phyloP scores from a whole-genome alignment of 2,888 invertebrate species.

The Amiota communis region DNA sequence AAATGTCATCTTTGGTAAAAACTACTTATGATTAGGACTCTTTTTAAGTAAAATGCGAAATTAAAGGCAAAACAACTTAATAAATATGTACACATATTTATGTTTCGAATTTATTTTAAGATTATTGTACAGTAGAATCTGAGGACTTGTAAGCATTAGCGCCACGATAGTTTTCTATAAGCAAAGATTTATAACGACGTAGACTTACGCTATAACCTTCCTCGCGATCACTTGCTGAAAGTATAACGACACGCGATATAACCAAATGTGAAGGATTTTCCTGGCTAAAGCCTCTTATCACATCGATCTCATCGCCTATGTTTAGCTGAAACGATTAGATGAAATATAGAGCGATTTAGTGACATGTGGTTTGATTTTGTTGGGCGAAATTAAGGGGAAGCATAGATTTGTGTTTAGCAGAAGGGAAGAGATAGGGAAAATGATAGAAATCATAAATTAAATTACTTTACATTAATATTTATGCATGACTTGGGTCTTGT shows the following conservation, averaged over 20 bases:
- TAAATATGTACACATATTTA: neutral
- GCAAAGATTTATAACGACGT: conserved; percentile 80
- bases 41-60: neutral
- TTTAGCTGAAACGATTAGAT: conserved; percentile 74
- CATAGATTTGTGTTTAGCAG: too few relatives aligned
- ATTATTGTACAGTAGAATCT: conserved; percentile 74
- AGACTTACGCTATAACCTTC: conserved; percentile 78
- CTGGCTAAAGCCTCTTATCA: conserved; percentile 80
- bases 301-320: conserved; percentile 84
- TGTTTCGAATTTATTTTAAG: conserved; percentile 1
- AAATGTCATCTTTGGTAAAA: conserved; percentile 67
- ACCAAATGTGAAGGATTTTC: conserved; percentile 81
- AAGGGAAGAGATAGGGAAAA: too few relatives aligned
- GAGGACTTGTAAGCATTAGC: conserved; percentile 68
- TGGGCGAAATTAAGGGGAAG: too few relatives aligned
- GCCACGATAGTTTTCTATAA: conserved; percentile 81
- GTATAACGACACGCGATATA: conserved; percentile 81
- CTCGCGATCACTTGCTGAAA: conserved; percentile 75
- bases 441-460: too few relatives aligned
- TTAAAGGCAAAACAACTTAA: neutral
- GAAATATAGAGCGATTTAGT: neutral
- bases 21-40: neutral
- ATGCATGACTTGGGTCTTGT: too few relatives aligned
- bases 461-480: neutral
- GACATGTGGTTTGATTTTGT: too few relatives aligned